Evolutionary conservation across 2,797 vertebrate species (phyloP).

Genomic region (Merluccius polli): DNA sequence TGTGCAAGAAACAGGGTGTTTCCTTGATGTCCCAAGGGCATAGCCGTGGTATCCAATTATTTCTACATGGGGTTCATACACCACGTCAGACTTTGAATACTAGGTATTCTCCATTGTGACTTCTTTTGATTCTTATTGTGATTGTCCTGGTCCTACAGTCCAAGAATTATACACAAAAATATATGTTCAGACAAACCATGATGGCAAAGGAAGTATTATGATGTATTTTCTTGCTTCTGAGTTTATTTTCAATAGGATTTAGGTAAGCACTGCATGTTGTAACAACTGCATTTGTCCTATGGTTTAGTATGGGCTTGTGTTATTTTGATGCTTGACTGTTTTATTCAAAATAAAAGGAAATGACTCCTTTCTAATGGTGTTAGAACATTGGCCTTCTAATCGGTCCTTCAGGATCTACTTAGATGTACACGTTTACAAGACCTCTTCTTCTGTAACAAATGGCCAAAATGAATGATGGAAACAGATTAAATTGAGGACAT

Average conservation of each 20-base stretch:
- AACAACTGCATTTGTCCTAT: slow-evolving; percentile 67
- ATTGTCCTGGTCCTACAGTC: slow-evolving; percentile 31
- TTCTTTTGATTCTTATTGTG: slow-evolving; percentile 31
- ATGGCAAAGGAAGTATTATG: slow-evolving; percentile 34
- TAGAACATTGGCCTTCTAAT: slow-evolving; percentile 59
- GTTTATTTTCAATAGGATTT: slow-evolving; percentile 45
- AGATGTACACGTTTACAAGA: slow-evolving; percentile 75
- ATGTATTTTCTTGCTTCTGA: slow-evolving; percentile 12
- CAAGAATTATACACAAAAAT: slow-evolving; percentile 16
- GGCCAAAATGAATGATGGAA: slow-evolving; percentile 68
- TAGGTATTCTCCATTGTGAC: slow-evolving; percentile 58
- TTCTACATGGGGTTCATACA: slow-evolving; percentile 25
- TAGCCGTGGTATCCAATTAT: slow-evolving; percentile 39
- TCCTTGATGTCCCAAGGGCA: slow-evolving; percentile 40
- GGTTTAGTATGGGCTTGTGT: slow-evolving; percentile 67
- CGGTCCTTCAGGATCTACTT: slow-evolving; percentile 65
- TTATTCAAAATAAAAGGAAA: slow-evolving; percentile 47
- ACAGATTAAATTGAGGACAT: slow-evolving; percentile 40
- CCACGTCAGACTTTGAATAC: slow-evolving; percentile 57
- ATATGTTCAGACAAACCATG: slow-evolving; percentile 32
- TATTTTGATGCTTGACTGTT: slow-evolving; percentile 71
- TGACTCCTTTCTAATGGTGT: slow-evolving; percentile 33
- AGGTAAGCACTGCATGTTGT: slow-evolving; percentile 69
- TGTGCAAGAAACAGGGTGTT: neutral
- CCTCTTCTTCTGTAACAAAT: slow-evolving; percentile 43